These are phyloP conservation scores for Podotricha telesiphe DNA, from an alignment of 2,888 invertebrate genomes.

Conservation along the genomic window DNA sequence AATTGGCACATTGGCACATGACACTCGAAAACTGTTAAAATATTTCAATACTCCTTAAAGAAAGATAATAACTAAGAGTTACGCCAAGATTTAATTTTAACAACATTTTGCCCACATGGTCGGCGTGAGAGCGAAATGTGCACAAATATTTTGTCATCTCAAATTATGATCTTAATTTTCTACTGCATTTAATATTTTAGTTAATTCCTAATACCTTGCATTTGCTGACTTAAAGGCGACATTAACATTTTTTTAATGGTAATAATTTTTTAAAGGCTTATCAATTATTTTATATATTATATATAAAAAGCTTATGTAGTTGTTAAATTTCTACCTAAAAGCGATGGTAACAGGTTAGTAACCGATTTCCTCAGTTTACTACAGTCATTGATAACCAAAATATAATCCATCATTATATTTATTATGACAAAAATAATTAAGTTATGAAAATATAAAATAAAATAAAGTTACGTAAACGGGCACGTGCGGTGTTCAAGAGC, in stretches of 20 bases:
- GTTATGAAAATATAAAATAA: not conserved
- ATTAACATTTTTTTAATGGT: too few relatives aligned
- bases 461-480: not conserved
- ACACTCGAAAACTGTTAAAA: not conserved
- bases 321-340: too few relatives aligned
- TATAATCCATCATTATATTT: not conserved
- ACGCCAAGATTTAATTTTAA: slow-evolving; percentile 21
- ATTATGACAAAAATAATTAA: not conserved
- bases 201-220: too few relatives aligned
- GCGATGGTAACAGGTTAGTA: too few relatives aligned
- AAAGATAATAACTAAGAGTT: slow-evolving; percentile 4
- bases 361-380: too few relatives aligned
- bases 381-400: too few relatives aligned
- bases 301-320: too few relatives aligned
- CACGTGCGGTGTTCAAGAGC: slow-evolving; percentile 16
- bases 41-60: not conserved
- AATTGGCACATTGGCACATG: not conserved
- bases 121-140: not conserved
- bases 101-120: slow-evolving; percentile 18
- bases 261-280: too few relatives aligned
- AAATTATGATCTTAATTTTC: not conserved
- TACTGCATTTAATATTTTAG: too few relatives aligned
- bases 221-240: too few relatives aligned
- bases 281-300: too few relatives aligned
- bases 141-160: slow-evolving; percentile 7